Conservation (phyloP, 2,797 vertebrate species). For the Oreortyx pictus region DNA sequence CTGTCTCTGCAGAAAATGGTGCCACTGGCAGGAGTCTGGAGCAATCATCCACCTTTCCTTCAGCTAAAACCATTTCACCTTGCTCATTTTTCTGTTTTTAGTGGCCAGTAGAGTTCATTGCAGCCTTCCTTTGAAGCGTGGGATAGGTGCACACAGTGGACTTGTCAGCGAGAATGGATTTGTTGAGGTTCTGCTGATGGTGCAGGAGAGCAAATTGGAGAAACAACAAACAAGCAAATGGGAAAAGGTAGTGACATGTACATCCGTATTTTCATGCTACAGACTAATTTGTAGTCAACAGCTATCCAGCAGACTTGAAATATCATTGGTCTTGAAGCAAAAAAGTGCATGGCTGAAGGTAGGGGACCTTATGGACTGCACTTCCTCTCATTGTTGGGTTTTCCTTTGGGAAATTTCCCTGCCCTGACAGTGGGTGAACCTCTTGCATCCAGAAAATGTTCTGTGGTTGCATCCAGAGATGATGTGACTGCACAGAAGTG, state of each 20-base stretch:
- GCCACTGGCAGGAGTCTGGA: conserved; percentile 16
- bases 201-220: neutral
- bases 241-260: neutral
- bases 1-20: neutral
- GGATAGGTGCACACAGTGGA: neutral
- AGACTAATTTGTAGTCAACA: neutral
- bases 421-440: neutral
- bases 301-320: neutral
- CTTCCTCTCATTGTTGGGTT: neutral
- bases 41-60: neutral
- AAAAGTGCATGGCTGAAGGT: neutral
- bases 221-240: neutral
- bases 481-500: neutral
- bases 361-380: neutral
- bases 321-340: neutral
- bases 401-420: neutral
- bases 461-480: neutral
- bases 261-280: neutral
- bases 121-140: neutral
- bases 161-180: neutral
- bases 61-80: neutral
- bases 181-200: neutral
- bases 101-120: neutral
- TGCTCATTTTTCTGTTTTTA: neutral
- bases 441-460: neutral